These are phyloP conservation scores for Bujurquina vittata DNA, from an alignment of 2,113 vertebrate genomes.

Conservation along the genomic window DNA sequence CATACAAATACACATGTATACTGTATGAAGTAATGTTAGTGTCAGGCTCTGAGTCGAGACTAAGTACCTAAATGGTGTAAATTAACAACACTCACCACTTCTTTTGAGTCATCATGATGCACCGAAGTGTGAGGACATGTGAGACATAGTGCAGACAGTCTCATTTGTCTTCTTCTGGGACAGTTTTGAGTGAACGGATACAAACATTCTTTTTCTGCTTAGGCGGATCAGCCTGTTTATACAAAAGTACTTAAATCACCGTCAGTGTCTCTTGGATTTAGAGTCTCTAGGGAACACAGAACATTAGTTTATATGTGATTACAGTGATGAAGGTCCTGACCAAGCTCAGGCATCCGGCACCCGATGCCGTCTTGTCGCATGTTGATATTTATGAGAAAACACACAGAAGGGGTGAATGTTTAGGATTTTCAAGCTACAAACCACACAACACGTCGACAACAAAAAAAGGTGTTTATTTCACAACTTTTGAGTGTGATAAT, in stretches of 20 bases:
- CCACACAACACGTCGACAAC: constrained; percentile 61
- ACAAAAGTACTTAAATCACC: constrained; percentile 21
- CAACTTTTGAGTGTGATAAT: constrained; percentile 84
- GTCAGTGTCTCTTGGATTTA: constrained; percentile 42
- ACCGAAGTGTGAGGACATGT: not conserved
- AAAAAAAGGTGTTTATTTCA: constrained; percentile 79
- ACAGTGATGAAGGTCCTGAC: constrained; percentile 28
- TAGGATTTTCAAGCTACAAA: constrained; percentile 33
- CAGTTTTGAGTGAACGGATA: not conserved
- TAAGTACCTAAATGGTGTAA: not conserved
- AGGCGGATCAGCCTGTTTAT: constrained; percentile 15
- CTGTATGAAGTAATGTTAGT: not conserved
- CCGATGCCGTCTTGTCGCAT: not conserved
- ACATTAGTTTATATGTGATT: constrained; percentile 30
- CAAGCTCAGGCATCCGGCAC: constrained; percentile 35
- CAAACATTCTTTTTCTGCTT: not conserved
- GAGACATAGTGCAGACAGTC: not conserved
- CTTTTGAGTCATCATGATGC: not conserved
- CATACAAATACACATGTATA: constrained; percentile 1
- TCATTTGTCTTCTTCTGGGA: not conserved
- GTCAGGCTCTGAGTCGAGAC: not conserved
- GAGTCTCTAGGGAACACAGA: constrained; percentile 35
- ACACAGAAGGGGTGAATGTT: not conserved
- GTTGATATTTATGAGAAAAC: constrained; percentile 35
- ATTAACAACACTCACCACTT: not conserved